Conservation (phyloP, 2,113 vertebrate genomes). For the Grus americana region DNA sequence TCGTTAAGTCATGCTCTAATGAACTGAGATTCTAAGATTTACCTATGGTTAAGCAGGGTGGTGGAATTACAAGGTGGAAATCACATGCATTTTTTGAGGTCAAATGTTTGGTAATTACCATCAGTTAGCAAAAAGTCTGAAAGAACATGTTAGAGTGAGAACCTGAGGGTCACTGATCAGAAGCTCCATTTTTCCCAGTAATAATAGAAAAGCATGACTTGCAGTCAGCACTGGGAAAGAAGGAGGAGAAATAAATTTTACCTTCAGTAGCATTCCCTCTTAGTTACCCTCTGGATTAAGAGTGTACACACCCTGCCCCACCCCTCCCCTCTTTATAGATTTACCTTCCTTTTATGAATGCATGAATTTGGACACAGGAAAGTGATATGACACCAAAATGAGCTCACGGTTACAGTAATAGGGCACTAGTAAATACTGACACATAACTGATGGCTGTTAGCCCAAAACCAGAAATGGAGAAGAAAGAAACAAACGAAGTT, state of each 20-base stretch:
- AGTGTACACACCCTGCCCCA: background rate
- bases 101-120: background rate
- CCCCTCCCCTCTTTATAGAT: background rate
- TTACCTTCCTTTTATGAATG: background rate
- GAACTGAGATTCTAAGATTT: background rate
- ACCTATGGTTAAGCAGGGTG: background rate
- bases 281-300: background rate
- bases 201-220: background rate
- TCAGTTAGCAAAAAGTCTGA: background rate
- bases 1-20: background rate
- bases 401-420: background rate
- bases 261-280: background rate
- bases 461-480: background rate
- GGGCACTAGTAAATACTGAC: background rate
- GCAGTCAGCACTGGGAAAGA: background rate
- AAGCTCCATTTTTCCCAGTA: background rate
- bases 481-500: background rate
- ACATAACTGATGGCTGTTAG: background rate
- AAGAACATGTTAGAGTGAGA: background rate
- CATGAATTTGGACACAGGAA: background rate
- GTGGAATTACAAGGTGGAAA: background rate
- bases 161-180: background rate
- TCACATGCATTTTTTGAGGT: background rate
- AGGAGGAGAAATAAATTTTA: background rate
- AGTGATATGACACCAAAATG: background rate